Base-by-base conservation (phyloP, 1,140 invertebrate species). In the Antheraea mylitta region DNA sequence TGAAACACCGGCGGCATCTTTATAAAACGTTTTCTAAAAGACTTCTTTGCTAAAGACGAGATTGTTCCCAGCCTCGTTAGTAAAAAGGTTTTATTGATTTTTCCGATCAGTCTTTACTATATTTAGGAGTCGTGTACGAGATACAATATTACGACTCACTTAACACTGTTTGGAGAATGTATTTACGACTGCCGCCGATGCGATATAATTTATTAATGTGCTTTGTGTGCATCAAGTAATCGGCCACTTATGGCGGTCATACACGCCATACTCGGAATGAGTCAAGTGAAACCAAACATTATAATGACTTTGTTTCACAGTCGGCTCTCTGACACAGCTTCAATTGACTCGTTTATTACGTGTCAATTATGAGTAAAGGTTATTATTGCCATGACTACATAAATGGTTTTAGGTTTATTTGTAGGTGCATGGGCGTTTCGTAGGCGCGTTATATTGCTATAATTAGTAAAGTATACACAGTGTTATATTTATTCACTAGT, bases 281-380 rank as follows among this genome's bases (percentile, higher is more conserved):
- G 16, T 36, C 18, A 16, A 59, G 18, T 58, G 53, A 45, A 76
- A 61, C 76, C 75, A 83, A 83, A 85, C 79, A 81, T 75, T 61
- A 74, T 87, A 86, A 87, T 83, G 79, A 87, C 78, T 79, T 81
- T 74, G 78, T 75, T 80, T 85, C 74, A 78, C 72, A 79, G 72
- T 74, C 78, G 76, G 77, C 71, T 67, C 63, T 63, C 69, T 75
- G 71, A 76, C 73, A 38, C 48, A 84, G 82, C 70, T 59, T 70
- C 66, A 70, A 66, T 67, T 42, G 53, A 37, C 71, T 22, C 71
- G 74, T 71, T 86, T 82, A 86, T 83, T 77, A 80, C 69, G 75
- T 85, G 84, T 87, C 82, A 86, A 87, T 83, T 86, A 80, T 76
- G 76, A 37, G 72, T 78, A 77, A 76, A 79, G 73, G 80, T 70